These are phyloP conservation scores for Premnoplex brunnescens DNA, from an alignment of 2,797 vertebrate species.

Conservation along the genomic window DNA sequence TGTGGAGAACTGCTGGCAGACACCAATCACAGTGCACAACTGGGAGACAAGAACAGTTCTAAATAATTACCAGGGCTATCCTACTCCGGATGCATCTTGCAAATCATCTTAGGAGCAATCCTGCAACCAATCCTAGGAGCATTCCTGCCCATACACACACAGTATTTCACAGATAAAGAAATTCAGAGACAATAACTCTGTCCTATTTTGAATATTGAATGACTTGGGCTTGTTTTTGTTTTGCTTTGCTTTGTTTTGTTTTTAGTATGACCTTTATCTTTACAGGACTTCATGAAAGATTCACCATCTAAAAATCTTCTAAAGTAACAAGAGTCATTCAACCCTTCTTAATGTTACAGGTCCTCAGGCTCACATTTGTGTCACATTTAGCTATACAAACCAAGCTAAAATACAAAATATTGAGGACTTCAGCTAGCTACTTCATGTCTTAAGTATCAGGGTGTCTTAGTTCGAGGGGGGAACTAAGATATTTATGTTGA, in stretches of 20 bases:
- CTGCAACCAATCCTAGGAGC: background rate
- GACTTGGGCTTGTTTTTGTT: fast-evolving
- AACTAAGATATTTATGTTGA: no score
- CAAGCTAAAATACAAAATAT: background rate
- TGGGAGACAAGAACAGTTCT: background rate
- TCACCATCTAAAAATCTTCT: background rate
- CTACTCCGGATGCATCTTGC: background rate
- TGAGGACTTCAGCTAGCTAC: background rate
- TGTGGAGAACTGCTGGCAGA: background rate
- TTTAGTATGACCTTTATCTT: background rate
- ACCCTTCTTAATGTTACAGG: background rate
- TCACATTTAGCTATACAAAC: background rate
- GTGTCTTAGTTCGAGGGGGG: no score
- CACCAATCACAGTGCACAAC: background rate
- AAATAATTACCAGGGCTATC: background rate
- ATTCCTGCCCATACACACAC: background rate
- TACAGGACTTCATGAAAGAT: background rate
- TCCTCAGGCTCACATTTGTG: background rate
- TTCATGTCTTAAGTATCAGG: background rate
- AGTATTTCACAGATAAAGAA: background rate
- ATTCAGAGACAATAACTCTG: background rate
- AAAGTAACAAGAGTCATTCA: background rate
- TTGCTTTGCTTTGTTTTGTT: background rate
- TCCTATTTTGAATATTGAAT: background rate
- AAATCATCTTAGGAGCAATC: background rate